Conservation (phyloP, 2,888 invertebrate species). For the Sarcophaga variegata region DNA sequence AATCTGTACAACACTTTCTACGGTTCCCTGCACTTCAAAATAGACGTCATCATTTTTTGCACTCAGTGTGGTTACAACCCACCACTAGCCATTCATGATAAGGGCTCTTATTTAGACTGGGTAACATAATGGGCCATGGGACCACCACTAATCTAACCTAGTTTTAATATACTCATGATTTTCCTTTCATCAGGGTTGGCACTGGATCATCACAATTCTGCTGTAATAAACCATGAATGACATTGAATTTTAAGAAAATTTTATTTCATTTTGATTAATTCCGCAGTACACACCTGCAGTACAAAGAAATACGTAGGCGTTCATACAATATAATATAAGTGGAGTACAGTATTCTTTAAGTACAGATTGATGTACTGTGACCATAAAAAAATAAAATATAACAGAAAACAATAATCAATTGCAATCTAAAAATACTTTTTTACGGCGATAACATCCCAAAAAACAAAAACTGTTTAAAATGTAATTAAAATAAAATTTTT, state of each 20-base stretch:
- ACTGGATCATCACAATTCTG: too few relatives aligned
- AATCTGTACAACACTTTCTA: too few relatives aligned
- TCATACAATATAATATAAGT: background rate
- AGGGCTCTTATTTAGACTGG: too few relatives aligned
- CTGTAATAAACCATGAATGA: background rate
- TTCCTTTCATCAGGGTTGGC: too few relatives aligned
- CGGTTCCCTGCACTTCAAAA: too few relatives aligned
- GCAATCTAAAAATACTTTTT: background rate
- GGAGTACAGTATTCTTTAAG: background rate
- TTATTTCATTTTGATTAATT: background rate
- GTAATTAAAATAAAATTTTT: conserved; percentile 69
- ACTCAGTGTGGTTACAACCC: too few relatives aligned
- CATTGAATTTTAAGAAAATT: background rate
- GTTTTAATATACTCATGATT: too few relatives aligned
- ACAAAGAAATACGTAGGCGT: background rate
- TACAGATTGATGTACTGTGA: background rate
- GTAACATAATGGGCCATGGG: too few relatives aligned
- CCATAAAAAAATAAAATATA: background rate
- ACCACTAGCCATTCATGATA: too few relatives aligned
- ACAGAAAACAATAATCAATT: background rate
- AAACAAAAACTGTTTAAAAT: conserved; percentile 35
- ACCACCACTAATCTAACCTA: too few relatives aligned
- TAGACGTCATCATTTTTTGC: too few relatives aligned
- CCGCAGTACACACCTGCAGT: background rate
- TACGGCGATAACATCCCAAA: background rate